Conservation (phyloP, 1,140 invertebrate genomes). For the Potamilus streckersoni region DNA sequence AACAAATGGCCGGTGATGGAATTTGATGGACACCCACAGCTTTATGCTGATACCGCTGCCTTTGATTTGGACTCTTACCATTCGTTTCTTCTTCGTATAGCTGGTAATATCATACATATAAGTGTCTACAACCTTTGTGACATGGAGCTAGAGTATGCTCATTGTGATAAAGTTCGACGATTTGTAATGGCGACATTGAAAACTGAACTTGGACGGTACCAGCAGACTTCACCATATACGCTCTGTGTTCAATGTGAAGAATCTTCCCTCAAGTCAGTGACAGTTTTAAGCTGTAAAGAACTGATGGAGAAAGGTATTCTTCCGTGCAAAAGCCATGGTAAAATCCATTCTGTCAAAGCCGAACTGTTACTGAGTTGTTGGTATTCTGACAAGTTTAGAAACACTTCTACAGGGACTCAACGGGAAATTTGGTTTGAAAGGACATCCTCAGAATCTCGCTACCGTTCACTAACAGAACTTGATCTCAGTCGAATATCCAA, state of each 20-base stretch:
- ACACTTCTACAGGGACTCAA: neutral
- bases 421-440: slow-evolving; percentile 17
- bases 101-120: slow-evolving; percentile 11
- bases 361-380: slow-evolving; percentile 13
- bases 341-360: slow-evolving; percentile 10
- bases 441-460: slow-evolving; percentile 6
- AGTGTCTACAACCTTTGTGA: slow-evolving; percentile 21
- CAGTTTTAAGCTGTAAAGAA: slow-evolving; percentile 23
- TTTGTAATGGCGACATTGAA: slow-evolving; percentile 15
- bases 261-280: neutral
- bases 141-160: slow-evolving; percentile 11
- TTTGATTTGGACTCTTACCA: slow-evolving; percentile 23
- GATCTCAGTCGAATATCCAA: slow-evolving; percentile 26
- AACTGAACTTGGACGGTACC: slow-evolving; percentile 22
- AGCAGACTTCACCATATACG: slow-evolving; percentile 19
- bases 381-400: slow-evolving; percentile 26
- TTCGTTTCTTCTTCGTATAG: slow-evolving; percentile 14
- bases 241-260: slow-evolving; percentile 15
- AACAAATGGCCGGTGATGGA: slow-evolving; percentile 7
- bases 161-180: slow-evolving; percentile 24
- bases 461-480: slow-evolving; percentile 17
- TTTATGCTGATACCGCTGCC: slow-evolving; percentile 15
- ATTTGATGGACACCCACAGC: neutral
- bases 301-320: slow-evolving; percentile 20
- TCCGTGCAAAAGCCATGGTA: slow-evolving; percentile 19